Evolutionary conservation across 2,113 vertebrate genomes (phyloP).

Genomic region (Cyanistes caeruleus): DNA sequence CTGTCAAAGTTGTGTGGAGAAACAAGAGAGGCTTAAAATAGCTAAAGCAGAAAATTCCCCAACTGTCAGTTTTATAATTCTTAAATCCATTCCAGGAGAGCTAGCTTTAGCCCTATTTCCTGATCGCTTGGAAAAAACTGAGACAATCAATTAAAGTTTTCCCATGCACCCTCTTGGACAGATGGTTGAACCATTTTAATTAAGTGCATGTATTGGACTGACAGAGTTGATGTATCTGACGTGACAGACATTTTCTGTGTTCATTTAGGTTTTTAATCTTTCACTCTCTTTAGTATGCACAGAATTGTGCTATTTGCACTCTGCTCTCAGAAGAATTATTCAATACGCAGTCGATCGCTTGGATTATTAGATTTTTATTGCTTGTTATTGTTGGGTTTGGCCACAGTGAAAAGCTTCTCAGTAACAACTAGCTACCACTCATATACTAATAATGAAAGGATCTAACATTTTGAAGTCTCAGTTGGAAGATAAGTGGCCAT

Average conservation of each 20-base stretch:
- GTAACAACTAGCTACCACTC: neutral
- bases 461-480: neutral
- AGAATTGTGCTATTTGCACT: conserved; percentile 28
- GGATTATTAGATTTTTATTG: conserved; percentile 41
- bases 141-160: conserved; percentile 57
- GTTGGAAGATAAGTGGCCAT: neutral
- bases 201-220: conserved; percentile 64
- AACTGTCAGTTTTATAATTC: conserved; percentile 22
- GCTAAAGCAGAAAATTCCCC: conserved; percentile 41
- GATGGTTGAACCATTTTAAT: conserved; percentile 72
- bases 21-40: conserved; percentile 5
- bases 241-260: conserved; percentile 67
- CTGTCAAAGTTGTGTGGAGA: neutral
- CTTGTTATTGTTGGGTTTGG: conserved; percentile 32
- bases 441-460: neutral
- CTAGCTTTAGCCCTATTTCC: neutral
- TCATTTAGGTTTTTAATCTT: conserved; percentile 66
- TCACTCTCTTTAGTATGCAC: conserved; percentile 23
- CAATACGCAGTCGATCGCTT: neutral
- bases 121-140: neutral
- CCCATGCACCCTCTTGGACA: conserved; percentile 60
- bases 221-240: conserved; percentile 54
- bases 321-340: conserved; percentile 10
- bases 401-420: neutral
- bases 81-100: conserved; percentile 40